A percentile compares a stretch with the other conserved stretches of the same genome.
phyloP scores from a whole-genome alignment of 2,113 vertebrate species.

The Engystomops pustulosus region DNA sequence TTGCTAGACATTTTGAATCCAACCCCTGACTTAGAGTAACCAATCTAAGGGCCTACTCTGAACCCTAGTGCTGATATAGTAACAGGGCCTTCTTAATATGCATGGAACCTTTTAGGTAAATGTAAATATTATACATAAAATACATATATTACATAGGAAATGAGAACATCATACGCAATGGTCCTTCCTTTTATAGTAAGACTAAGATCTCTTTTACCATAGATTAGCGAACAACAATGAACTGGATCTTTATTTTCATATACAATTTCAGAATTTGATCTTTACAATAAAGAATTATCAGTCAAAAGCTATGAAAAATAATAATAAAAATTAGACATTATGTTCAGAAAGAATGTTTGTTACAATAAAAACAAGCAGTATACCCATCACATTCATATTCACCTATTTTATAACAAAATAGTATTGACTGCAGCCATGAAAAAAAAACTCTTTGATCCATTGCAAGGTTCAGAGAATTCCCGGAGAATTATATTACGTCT shows the following conservation, averaged over 20 bases:
- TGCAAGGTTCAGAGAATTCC: slow-evolving; percentile 54
- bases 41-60: no score
- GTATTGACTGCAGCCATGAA: slow-evolving; percentile 13
- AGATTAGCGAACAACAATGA: no score
- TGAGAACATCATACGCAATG: neutral
- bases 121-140: no score
- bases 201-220: neutral
- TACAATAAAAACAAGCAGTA: slow-evolving; percentile 39
- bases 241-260: neutral
- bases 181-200: neutral
- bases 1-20: no score
- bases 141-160: no score
- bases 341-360: slow-evolving; percentile 31
- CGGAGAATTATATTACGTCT: slow-evolving; percentile 55
- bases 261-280: neutral
- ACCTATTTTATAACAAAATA: slow-evolving; percentile 52
- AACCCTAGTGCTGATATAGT: no score
- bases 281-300: neutral
- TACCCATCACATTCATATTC: slow-evolving; percentile 48
- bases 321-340: neutral
- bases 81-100: no score
- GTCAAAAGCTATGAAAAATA: neutral
- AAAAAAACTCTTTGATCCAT: slow-evolving; percentile 51
- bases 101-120: no score
- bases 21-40: no score